A percentile compares a stretch with the other conserved stretches of the same genome.
Evolutionary conservation across 2,888 invertebrate genomes (phyloP).

Genomic region (Endotricha flammealis): DNA sequence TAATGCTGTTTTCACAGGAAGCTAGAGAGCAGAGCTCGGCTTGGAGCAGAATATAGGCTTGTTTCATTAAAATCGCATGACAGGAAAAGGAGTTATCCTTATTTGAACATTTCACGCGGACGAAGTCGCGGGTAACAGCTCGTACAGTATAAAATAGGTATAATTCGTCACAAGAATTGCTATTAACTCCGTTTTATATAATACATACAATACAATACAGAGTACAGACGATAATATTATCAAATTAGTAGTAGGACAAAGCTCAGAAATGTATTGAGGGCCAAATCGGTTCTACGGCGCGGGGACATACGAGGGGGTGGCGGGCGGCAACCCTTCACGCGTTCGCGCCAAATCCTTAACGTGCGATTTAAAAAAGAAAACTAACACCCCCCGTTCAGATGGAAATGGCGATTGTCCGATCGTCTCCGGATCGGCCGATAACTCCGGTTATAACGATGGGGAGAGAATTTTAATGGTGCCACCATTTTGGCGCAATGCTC

Average conservation of each 20-base stretch:
- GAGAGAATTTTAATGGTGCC: slow-evolving; percentile 77
- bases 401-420: slow-evolving; percentile 70
- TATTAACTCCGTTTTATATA: too few species aligned
- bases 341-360: slow-evolving; percentile 75
- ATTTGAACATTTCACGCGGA: too few species aligned
- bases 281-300: slow-evolving; percentile 41
- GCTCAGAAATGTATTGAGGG: slow-evolving; percentile 40
- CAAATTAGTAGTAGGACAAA: slow-evolving; percentile 34
- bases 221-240: slow-evolving; percentile 12
- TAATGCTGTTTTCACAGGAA: too few species aligned
- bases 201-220: too few species aligned
- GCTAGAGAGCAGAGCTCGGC: too few species aligned
- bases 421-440: slow-evolving; percentile 60
- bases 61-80: too few species aligned
- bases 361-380: slow-evolving; percentile 78
- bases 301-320: slow-evolving; percentile 64
- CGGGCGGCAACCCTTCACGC: slow-evolving; percentile 60
- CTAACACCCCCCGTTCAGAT: slow-evolving; percentile 68
- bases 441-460: slow-evolving; percentile 75
- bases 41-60: too few species aligned
- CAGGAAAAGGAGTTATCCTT: too few species aligned
- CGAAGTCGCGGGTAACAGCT: too few species aligned
- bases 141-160: too few species aligned
- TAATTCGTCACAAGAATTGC: too few species aligned
- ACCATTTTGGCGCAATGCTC: slow-evolving; percentile 78